Base-by-base conservation (phyloP, 2,888 invertebrate genomes). In the Caenorhabditis sp. region DNA sequence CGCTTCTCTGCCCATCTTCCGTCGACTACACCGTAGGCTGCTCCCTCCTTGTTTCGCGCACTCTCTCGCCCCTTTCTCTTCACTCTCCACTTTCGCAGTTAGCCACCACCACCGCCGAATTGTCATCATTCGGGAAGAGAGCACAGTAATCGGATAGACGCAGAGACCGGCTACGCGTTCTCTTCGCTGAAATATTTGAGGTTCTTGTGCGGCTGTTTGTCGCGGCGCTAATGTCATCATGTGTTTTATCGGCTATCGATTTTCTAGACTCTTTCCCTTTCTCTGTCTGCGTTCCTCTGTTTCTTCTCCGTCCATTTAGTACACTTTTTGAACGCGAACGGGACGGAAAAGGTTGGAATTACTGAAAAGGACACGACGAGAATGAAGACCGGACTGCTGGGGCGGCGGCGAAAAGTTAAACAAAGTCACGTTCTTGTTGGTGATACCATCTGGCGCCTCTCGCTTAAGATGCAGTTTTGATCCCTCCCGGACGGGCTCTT, bases 161-260 rank as follows among this genome's bases (percentile, higher is more conserved):
- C 45, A 63, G 63, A 53, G 43, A 53, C 24, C 39, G 35, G 53
- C 53, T 63, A 63, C 63, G 63, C 52, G 53, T 63, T 63, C 63
- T 35, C 20, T 5, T 26, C 63, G 30, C 62, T 41, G 27, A 32
- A 63, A 63, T 63, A 35, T 48, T 43, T 63, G 61, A 41, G 46
- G 22, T 22, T 41, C 20, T 59, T 37, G 15, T 48, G 48, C 26
- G 26, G 26, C n/a, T 27, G 26, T 48, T 27, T 27, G 52, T 32
- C 35, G 32, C 35, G 35, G 17, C 39, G 11, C 35, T 62, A 48
- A 41, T 62, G 48, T 61, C 61, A 61, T 61, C 61, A 61, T 35
- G 61, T 62, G 61, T 59, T 59, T 48, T 61, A 50, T 62, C 41
- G 50, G 17, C 27, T 50, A 61, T 61, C 35, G 61, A 61, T 61